These are phyloP conservation scores for Poeciliopsis gracilis DNA, from an alignment of 2,797 vertebrate genomes.

Conservation along the genomic window DNA sequence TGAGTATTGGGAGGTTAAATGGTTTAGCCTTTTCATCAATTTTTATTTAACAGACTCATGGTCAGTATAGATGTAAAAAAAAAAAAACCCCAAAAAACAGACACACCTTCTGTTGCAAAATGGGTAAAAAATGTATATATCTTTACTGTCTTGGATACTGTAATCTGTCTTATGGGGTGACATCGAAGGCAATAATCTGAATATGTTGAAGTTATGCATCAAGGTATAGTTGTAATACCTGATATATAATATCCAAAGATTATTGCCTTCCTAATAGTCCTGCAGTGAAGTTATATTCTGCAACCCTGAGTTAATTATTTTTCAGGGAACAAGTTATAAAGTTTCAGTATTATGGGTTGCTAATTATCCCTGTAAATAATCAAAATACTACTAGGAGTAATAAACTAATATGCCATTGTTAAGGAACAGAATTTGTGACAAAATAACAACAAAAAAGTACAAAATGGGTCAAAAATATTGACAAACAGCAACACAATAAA, in stretches of 20 bases:
- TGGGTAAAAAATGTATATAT: not conserved
- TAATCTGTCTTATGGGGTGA: not conserved
- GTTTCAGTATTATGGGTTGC: not conserved
- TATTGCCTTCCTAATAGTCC: not conserved
- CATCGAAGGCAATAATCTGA: not conserved
- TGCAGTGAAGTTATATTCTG: not conserved
- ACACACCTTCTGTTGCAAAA: not conserved
- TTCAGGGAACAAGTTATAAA: not conserved
- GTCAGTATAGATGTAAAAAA: too few species aligned
- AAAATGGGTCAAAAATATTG: not conserved
- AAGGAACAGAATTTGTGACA: not conserved
- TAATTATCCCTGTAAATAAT: not conserved
- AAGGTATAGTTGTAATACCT: not conserved
- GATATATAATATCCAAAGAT: not conserved
- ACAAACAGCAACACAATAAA: not conserved
- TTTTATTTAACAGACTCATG: too few species aligned
- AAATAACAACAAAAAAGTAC: not conserved
- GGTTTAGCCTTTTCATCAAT: not conserved
- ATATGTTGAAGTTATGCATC: not conserved
- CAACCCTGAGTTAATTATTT: not conserved
- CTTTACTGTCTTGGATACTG: not conserved
- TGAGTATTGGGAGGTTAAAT: constrained; percentile 42
- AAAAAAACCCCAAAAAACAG: too few species aligned
- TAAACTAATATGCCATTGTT: not conserved
- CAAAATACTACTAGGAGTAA: not conserved